A percentile compares a stretch with the other conserved stretches of the same genome.
Evolutionary conservation across 1,140 invertebrate genomes (phyloP).

Genomic region (Aphidius ervi): DNA sequence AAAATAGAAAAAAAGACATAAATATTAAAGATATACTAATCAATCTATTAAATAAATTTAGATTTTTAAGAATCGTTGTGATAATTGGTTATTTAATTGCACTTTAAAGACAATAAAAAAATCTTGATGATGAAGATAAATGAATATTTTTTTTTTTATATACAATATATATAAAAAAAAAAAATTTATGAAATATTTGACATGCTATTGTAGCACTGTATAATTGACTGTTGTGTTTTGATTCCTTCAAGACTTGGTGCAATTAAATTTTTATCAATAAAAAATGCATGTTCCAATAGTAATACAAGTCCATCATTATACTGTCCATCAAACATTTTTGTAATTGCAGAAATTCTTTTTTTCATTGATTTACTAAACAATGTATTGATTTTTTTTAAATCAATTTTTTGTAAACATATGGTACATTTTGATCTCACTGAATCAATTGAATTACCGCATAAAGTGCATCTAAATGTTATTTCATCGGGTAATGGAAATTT

Average conservation of each 20-base stretch:
- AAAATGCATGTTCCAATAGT: conserved; percentile 38
- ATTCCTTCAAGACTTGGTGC: conserved; percentile 43
- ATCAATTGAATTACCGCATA: conserved; percentile 16
- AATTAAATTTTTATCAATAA: conserved; percentile 37
- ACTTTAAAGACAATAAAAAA: conserved; percentile 26
- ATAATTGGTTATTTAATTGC: conserved; percentile 26
- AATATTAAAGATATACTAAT: neutral
- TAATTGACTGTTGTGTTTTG: conserved; percentile 49
- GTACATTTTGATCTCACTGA: conserved; percentile 20
- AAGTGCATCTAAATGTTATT: conserved; percentile 32
- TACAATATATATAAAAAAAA: neutral
- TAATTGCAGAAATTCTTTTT: conserved; percentile 36
- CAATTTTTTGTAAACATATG: conserved; percentile 30
- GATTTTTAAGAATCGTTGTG: conserved; percentile 23
- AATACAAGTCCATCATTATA: conserved; percentile 41
- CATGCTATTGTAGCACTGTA: conserved; percentile 48
- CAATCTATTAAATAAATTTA: conserved; percentile 5
- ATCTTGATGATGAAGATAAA: conserved; percentile 7
- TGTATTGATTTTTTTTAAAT: conserved; percentile 30
- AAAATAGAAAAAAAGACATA: conserved; percentile 9
- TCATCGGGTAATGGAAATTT: conserved; percentile 31
- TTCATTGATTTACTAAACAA: conserved; percentile 37
- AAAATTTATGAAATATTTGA: conserved; percentile 22
- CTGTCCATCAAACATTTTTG: conserved; percentile 42
- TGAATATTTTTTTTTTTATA: too few relatives aligned